Base-by-base conservation (phyloP, 2,888 invertebrate genomes). In the Drosophila paranaensis region DNA sequence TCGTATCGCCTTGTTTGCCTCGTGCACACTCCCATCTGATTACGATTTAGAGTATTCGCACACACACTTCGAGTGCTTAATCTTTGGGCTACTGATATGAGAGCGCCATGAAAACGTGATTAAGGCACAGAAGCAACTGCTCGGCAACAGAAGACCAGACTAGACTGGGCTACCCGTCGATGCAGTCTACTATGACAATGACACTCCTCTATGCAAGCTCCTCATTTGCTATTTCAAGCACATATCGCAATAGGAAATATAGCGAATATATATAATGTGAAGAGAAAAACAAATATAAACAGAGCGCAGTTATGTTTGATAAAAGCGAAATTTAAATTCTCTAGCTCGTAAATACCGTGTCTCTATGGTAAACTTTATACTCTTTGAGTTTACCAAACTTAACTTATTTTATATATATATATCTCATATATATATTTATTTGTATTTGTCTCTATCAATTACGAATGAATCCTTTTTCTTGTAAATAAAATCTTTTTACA, bases 241-340 rank as follows among this genome's bases (percentile, higher is more conserved):
- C 85, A 71, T 74, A 67, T 70, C 64, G 43, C 57, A 70, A 70
- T 67, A 58, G 79, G 45, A 71, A 79, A 67, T 60, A 11, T 45
- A 42, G 39, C 30, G 48, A 40, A 60, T n/a, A 13, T 60, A 60
- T 60, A 60, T 35, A 60, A 57, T 78, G 40, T n/a, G 33, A 53
- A 50, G 43, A 25, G 42, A 25, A 46, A 25, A 45, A 20, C 8
- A n/a, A 39, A 30, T 43, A 40, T 40, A 16, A 37, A 27, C 25
- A n/a, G 14, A 25, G 53, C 20, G 37, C 54, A 40, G 40, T n/a
- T 40, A 30, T 40, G 16, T 30, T 14, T 25, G 37, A 37, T 25
- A 5, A 14, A 33, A 20, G 13, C 27, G 27, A 10, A 54, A 39
- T 20, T 20, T 11, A 13, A 27, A 39, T 54, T 25, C 53, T 25